Percentiles rank a stretch among this genome's conserved stretches.
Conservation (phyloP, 2,797 vertebrate species). For the Chaetophractus vellerosus region DNA sequence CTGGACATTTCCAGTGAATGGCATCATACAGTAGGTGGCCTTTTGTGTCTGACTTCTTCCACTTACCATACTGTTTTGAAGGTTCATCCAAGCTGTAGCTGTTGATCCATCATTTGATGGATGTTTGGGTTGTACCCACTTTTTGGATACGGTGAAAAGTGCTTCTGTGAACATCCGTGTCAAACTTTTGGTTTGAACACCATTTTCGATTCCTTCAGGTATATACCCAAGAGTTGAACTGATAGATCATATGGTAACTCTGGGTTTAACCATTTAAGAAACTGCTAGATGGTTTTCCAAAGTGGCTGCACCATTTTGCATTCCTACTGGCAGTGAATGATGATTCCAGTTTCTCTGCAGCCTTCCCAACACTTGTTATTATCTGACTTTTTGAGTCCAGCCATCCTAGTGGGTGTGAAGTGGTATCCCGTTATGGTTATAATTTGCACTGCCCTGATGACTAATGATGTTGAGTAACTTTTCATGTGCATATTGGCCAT, state of each 20-base stretch:
- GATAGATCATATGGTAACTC: not conserved
- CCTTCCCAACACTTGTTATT: not conserved
- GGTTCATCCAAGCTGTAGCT: not conserved
- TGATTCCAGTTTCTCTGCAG: not conserved
- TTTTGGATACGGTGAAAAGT: not conserved
- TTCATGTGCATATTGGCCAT: not conserved
- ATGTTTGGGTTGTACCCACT: not conserved
- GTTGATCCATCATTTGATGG: not conserved
- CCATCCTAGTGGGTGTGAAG: not conserved
- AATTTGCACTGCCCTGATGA: constrained; percentile 21
- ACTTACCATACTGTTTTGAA: not conserved
- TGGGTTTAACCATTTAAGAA: not conserved
- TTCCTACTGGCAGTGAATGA: not conserved
- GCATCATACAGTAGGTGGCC: not conserved
- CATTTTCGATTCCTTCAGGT: not conserved
- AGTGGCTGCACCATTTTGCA: not conserved
- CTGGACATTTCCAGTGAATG: not conserved
- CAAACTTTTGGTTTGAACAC: not conserved
- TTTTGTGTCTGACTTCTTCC: constrained; percentile 11
- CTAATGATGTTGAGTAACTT: constrained; percentile 4
- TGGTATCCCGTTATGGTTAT: not conserved
- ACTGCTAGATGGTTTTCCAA: not conserved
- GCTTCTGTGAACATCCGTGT: not conserved
- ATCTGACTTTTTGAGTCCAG: not conserved
- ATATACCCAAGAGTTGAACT: not conserved